phyloP scores from a whole-genome alignment of 1,140 invertebrate species.

The Hirudo medicinalis region DNA sequence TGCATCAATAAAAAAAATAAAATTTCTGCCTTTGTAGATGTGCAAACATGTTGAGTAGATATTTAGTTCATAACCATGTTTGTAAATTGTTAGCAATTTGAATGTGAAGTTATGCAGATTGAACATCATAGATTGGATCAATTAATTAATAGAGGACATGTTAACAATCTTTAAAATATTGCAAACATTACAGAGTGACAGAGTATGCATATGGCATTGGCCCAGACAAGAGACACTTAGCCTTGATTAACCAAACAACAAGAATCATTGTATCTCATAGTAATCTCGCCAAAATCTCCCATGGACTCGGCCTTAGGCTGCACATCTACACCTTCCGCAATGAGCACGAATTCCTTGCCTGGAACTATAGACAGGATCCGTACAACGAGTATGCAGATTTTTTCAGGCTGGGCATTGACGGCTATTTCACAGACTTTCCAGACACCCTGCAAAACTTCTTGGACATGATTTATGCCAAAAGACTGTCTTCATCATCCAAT shows the following conservation, averaged over 20 bases:
- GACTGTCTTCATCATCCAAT: neutral
- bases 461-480: conserved; percentile 18
- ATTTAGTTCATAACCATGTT: neutral
- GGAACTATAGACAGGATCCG: conserved; percentile 23
- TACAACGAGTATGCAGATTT: conserved; percentile 18
- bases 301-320: conserved; percentile 7
- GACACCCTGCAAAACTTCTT: conserved; percentile 16
- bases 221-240: conserved; percentile 8
- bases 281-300: conserved; percentile 11
- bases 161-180: neutral
- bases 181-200: neutral
- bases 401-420: conserved; percentile 18
- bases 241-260: neutral
- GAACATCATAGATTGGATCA: too few species aligned
- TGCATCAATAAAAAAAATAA: too few species aligned
- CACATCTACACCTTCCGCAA: conserved; percentile 22
- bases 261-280: conserved; percentile 2
- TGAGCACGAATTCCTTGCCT: conserved; percentile 19
- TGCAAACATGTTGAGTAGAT: neutral
- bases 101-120: neutral
- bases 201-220: conserved; percentile 13
- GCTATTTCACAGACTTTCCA: conserved; percentile 21
- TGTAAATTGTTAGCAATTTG: neutral
- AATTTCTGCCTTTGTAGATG: neutral
- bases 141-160: neutral